These are phyloP conservation scores for Calameuta filiformis DNA, from an alignment of 2,888 invertebrate genomes.

Conservation along the genomic window DNA sequence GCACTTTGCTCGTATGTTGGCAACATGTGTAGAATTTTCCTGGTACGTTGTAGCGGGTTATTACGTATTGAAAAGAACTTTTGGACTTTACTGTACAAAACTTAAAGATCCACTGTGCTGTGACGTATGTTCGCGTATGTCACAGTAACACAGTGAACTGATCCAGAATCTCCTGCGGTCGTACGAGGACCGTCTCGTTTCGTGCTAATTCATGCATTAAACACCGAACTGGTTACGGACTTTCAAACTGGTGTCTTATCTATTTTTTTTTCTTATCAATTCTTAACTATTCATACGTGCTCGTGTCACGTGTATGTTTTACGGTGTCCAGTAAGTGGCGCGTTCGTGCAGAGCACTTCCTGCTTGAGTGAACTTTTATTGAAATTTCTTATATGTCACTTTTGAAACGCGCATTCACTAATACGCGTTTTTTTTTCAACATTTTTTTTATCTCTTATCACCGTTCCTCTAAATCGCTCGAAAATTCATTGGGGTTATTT, in stretches of 20 bases:
- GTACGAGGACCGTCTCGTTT: neutral
- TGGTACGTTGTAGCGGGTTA: neutral
- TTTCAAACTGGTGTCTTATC: neutral
- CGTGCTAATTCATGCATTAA: neutral
- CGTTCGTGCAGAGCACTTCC: neutral
- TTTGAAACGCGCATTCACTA: too few species aligned
- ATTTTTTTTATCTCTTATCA: neutral
- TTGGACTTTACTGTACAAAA: neutral
- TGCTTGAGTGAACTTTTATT: neutral
- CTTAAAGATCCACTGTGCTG: neutral
- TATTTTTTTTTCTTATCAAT: neutral
- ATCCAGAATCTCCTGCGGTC: constrained; percentile 33
- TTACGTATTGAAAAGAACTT: neutral
- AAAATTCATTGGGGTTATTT: neutral
- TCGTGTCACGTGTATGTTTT: neutral
- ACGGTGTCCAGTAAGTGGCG: neutral
- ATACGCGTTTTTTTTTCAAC: neutral
- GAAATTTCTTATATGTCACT: neutral
- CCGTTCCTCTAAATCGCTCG: neutral
- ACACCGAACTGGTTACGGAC: neutral
- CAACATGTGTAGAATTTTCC: too few species aligned
- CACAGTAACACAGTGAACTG: constrained; percentile 49
- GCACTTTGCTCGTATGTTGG: too few species aligned
- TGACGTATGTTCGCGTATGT: constrained; percentile 25
- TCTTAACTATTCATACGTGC: neutral